Conservation (phyloP, 1,140 invertebrate genomes). For the Dryas iulia region DNA sequence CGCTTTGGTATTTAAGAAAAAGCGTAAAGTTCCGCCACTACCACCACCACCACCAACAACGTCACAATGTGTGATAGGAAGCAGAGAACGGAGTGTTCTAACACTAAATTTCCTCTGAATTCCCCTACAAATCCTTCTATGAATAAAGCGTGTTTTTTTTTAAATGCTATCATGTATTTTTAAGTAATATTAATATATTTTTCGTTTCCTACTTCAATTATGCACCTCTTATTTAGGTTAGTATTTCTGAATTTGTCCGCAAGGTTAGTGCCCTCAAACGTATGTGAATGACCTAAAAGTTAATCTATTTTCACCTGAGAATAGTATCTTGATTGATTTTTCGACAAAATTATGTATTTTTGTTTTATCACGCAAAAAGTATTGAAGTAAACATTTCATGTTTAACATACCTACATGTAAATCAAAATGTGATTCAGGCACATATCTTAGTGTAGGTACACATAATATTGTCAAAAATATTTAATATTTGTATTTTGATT, state of each 20-base stretch:
- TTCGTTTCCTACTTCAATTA: neutral
- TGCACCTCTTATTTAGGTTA: neutral
- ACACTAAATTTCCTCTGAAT: too few species aligned
- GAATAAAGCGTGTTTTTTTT: too few species aligned
- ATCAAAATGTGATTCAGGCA: too few species aligned
- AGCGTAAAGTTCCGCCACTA: too few species aligned
- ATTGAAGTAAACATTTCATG: neutral
- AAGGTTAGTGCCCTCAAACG: neutral
- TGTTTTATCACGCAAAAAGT: neutral
- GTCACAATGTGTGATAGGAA: too few species aligned
- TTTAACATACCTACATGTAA: neutral
- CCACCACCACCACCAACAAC: too few species aligned
- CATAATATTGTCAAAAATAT: too few species aligned
- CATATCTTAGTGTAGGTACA: too few species aligned
- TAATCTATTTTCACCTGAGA: neutral
- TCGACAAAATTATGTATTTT: neutral
- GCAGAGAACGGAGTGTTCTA: too few species aligned
- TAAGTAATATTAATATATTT: neutral
- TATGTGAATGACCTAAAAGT: neutral
- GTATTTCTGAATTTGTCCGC: neutral
- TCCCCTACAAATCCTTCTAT: too few species aligned
- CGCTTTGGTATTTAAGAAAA: too few species aligned
- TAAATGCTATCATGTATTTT: neutral
- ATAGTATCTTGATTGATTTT: neutral
- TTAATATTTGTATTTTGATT: too few species aligned